Evolutionary conservation across 2,113 vertebrate genomes (phyloP).

Genomic region (Etia nguti): DNA sequence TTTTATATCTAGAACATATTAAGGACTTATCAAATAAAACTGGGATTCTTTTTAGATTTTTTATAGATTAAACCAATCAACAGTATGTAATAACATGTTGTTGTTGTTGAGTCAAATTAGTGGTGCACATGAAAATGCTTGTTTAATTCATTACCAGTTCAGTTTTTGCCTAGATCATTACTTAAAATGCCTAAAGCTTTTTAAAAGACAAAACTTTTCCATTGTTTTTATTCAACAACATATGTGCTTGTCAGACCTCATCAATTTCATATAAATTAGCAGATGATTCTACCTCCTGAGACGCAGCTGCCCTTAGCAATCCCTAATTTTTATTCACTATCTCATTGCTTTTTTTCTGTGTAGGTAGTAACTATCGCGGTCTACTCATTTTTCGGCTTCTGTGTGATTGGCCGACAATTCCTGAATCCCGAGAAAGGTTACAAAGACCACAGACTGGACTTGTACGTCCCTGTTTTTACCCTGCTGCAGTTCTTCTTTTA

Average conservation of each 20-base stretch:
- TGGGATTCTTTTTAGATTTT: background rate
- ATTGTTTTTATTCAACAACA: background rate
- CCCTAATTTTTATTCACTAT: background rate
- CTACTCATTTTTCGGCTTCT: constrained; percentile 85
- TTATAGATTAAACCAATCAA: background rate
- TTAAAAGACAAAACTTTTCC: background rate
- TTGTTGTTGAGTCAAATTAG: background rate
- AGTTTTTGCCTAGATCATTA: background rate
- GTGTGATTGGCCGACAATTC: constrained; percentile 83
- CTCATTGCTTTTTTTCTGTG: background rate
- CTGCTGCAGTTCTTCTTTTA: constrained; percentile 93
- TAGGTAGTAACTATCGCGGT: constrained; percentile 87
- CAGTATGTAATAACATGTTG: background rate
- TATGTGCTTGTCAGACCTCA: background rate
- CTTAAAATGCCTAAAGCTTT: background rate
- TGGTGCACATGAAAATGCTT: background rate
- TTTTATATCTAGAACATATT: background rate
- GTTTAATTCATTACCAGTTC: background rate
- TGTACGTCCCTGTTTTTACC: constrained; percentile 83
- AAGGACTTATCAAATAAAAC: background rate
- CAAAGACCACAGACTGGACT: constrained; percentile 69
- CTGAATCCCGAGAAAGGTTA: constrained; percentile 71
- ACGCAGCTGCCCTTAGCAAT: background rate
- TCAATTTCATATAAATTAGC: background rate
- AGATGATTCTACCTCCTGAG: background rate